Evolutionary conservation across 2,888 invertebrate genomes (phyloP), one percentile per base, ranked within the genome.

Genomic region (Tuberolachnus salignus): DNA sequence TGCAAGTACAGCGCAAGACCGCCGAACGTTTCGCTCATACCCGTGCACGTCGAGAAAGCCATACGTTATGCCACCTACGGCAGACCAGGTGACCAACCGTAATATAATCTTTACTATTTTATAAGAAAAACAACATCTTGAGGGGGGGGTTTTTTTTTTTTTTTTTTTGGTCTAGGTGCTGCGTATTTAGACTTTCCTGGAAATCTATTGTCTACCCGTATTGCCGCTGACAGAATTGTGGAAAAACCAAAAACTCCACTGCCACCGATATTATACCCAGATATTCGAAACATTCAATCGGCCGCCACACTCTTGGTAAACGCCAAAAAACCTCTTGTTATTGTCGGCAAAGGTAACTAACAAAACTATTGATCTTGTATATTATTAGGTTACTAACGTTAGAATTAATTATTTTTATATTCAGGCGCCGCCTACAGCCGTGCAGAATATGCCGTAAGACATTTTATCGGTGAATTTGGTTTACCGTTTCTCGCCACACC

Each of bases 401-500:
- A n/a, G n/a, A n/a, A n/a, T n/a, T n/a, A n/a, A n/a, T n/a, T n/a
- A n/a, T n/a, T n/a, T n/a, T n/a, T n/a, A n/a, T n/a, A 53, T 87
- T 87, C 86, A 88, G 95, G 94, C 1, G 92, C 94, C 21, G 94
- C 93, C 21, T 95, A 94, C 85, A 90, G 90, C 0, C 87, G 89
- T 81, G 93, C 95, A 0, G 97, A 97, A 85, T 87, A 88, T 0
- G 88, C 90, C 73, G 85, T 95, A 34, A 87, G 89, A 21, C 88
- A 90, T 73, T 88, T 97, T 0, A 89, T 98, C 13, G 87, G 89
- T 14, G 86, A 87, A 21, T 91, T 92, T 3, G 90, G 91, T 82
- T 85, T 98, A 61, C 98, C 97, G 0, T 97, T 97, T 87, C 87
- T 98, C 82, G 94, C 97, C 0, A 97, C 96, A 4, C 98, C 98